phyloP scores from a whole-genome alignment of 2,113 vertebrate genomes.

The Onychostruthus taczanowskii region DNA sequence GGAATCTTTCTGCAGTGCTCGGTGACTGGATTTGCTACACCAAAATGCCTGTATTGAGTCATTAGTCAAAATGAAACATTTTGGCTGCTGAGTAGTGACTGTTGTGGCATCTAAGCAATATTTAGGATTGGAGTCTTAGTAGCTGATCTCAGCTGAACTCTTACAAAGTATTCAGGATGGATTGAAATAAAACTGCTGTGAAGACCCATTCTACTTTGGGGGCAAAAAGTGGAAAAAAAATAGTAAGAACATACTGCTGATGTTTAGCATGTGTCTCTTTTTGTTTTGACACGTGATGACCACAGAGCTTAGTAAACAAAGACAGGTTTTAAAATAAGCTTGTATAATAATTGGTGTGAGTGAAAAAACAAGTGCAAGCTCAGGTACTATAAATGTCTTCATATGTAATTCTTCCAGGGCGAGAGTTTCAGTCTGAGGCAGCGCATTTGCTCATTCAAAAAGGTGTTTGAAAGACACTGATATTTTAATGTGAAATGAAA shows the following conservation, averaged over 20 bases:
- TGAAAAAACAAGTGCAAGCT: slow-evolving; percentile 3
- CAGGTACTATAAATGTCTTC: slow-evolving; percentile 22
- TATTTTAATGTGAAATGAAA: slow-evolving; percentile 8
- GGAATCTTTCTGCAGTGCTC: background rate
- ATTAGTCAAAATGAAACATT: background rate
- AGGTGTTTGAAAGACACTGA: background rate
- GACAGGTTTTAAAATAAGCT: slow-evolving; percentile 41
- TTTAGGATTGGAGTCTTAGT: background rate
- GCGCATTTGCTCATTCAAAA: background rate
- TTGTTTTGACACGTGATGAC: slow-evolving; percentile 34
- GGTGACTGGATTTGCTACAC: background rate
- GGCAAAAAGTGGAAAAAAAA: background rate
- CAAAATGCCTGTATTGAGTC: background rate
- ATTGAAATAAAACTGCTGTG: background rate
- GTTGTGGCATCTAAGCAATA: background rate
- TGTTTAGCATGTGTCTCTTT: background rate
- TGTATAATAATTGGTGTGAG: background rate
- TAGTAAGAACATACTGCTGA: background rate
- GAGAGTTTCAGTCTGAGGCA: background rate
- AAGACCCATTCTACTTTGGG: background rate
- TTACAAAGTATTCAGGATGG: background rate
- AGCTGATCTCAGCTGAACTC: background rate
- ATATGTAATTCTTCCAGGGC: background rate
- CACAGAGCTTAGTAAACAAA: slow-evolving; percentile 15
- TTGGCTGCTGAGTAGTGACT: background rate